Evolutionary conservation across 2,888 invertebrate genomes (phyloP), one percentile per base, ranked within the genome.

Genomic region (Drosophila longiperda): DNA sequence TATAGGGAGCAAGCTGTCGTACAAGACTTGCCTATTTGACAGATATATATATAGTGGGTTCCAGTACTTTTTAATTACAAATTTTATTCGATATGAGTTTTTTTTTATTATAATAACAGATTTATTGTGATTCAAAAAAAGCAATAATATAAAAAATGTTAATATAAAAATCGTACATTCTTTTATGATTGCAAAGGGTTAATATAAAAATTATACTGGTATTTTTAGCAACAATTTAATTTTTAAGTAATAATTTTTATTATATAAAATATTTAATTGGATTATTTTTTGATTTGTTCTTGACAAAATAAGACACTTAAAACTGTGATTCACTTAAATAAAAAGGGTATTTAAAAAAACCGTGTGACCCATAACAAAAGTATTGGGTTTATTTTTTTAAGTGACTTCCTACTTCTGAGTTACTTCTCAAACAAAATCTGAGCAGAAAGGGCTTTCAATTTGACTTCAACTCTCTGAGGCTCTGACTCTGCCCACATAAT

Each of bases 401-500:
- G 32, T 26, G 42, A 63, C 58, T 72, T 63, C 40, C 73, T 34
- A 33, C 58, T 54, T 52, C 62, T 71, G 70, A 48, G 40, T 71
- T 38, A 50, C 32, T 52, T 60, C 36, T 58, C 36, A 40, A 42
- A 49, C 42, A 42, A 45, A 64, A 58, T 58, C 34, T n/a, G 38
- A 29, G 49, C 40, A 23, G 48, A 36, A 38, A 61, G 64, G 42
- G 71, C 64, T 58, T 52, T 52, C 8, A 55, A 38, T 26, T 55
- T 29, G 55, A 26, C 62, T 60, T 15, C 26, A 33, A 45, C 45
- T 58, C 20, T 48, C 15, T 34, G 34, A 33, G 36, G 26, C 45
- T 38, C 48, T 52, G 53, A 26, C 36, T n/a, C 76, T 65, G 65
- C 72, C 80, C 78, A 78, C 76, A 33, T 61, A 63, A 40, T 42